These are phyloP conservation scores for Thamnophis sirtalis DNA, from an alignment of 2,113 vertebrate species.

Conservation along the genomic window DNA sequence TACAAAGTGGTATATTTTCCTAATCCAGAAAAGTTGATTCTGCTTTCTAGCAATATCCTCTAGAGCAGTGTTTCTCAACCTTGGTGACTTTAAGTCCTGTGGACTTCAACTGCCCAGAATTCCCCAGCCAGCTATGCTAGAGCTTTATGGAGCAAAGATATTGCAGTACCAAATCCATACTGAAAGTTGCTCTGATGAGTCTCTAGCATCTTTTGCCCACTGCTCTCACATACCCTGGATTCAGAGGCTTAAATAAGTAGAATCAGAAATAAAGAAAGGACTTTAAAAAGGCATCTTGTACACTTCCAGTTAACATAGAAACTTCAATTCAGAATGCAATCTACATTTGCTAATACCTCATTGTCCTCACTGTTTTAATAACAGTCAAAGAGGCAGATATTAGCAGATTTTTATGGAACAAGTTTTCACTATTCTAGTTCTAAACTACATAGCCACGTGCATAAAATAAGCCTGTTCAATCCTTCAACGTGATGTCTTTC, in stretches of 20 bases:
- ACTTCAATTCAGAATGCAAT: not conserved
- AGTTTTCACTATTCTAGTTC: not conserved
- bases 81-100: no score
- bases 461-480: not conserved
- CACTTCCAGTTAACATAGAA: not conserved
- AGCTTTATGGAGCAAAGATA: conserved; percentile 22
- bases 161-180: not conserved
- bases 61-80: no score
- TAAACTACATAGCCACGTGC: not conserved
- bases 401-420: not conserved
- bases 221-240: not conserved
- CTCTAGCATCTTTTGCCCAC: not conserved
- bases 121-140: no score
- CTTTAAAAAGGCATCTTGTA: not conserved
- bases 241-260: not conserved
- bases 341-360: not conserved
- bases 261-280: not conserved
- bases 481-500: not conserved
- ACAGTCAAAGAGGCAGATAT: not conserved
- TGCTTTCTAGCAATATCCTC: not conserved
- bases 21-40: conserved; percentile 20
- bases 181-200: not conserved
- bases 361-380: not conserved
- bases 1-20: not conserved
- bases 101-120: no score